Conservation (phyloP, 2,888 invertebrate genomes). For the Scaptomyza reducta region DNA sequence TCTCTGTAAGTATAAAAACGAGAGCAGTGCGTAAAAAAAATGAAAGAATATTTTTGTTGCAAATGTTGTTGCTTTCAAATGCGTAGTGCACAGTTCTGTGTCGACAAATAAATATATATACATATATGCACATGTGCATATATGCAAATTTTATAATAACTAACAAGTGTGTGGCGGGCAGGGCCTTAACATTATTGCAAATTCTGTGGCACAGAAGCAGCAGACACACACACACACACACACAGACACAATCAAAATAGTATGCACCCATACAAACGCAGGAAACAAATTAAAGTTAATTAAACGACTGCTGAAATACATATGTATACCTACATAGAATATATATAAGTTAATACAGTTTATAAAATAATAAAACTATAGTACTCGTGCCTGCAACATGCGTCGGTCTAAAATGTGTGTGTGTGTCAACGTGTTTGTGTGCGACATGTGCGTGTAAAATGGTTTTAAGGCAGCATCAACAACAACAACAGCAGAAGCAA, state of each 20-base stretch:
- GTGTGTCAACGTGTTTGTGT: constrained; percentile 42
- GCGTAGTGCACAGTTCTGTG: constrained; percentile 36
- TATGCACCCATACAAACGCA: constrained; percentile 69
- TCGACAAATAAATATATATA: constrained; percentile 12
- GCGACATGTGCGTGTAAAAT: constrained; percentile 73
- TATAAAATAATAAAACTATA: constrained; percentile 61
- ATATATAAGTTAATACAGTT: constrained; percentile 64
- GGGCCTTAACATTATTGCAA: constrained; percentile 68
- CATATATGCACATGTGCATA: constrained; percentile 4
- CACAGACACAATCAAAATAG: constrained; percentile 52
- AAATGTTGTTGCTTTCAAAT: constrained; percentile 50
- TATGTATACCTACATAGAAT: constrained; percentile 7
- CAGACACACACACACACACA: constrained; percentile 24
- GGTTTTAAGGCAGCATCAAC: constrained; percentile 48
- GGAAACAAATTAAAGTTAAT: constrained; percentile 74
- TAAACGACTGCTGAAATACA: constrained; percentile 57
- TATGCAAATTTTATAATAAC: constrained; percentile 36
- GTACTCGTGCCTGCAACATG: constrained; percentile 40
- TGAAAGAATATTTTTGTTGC: constrained; percentile 59
- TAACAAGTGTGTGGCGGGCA: constrained; percentile 51
- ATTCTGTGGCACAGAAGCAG: constrained; percentile 52
- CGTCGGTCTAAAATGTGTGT: constrained; percentile 30
- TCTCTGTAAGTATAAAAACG: constrained; percentile 58
- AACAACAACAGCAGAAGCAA: constrained; percentile 45
- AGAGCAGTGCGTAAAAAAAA: constrained; percentile 65